phyloP scores from a whole-genome alignment of 2,113 vertebrate genomes.

The Oreotragus oreotragus region DNA sequence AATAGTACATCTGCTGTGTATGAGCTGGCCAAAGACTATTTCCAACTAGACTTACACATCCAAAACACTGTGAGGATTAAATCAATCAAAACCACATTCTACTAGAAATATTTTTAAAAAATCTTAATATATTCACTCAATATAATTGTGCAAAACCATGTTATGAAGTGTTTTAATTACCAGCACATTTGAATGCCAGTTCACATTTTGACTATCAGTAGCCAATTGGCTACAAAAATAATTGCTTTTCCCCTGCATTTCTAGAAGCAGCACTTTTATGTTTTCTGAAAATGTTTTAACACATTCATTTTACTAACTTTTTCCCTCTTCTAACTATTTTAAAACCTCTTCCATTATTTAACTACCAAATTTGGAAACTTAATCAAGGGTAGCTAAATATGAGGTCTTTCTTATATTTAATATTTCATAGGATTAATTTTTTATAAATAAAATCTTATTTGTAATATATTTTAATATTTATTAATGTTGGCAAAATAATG shows the following conservation, averaged over 20 bases:
- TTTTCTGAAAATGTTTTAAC: not conserved
- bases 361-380: not conserved
- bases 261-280: not conserved
- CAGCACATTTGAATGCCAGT: not conserved
- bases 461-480: not conserved
- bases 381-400: not conserved
- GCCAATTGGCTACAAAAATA: not conserved
- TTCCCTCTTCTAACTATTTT: not conserved
- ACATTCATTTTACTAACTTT: not conserved
- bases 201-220: not conserved
- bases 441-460: not conserved
- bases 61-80: not conserved
- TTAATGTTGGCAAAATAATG: not conserved
- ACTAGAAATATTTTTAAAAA: constrained; percentile 1
- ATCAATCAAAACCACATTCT: constrained; percentile 17
- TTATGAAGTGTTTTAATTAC: not conserved
- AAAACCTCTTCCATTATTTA: not conserved
- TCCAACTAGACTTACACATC: not conserved
- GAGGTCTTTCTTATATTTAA: not conserved
- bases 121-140: not conserved
- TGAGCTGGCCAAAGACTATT: constrained; percentile 13
- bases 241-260: not conserved
- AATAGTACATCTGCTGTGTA: constrained; percentile 41
- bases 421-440: not conserved
- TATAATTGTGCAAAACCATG: not conserved